Conservation (phyloP, 2,888 invertebrate genomes). For the Gerosis bhagava region DNA sequence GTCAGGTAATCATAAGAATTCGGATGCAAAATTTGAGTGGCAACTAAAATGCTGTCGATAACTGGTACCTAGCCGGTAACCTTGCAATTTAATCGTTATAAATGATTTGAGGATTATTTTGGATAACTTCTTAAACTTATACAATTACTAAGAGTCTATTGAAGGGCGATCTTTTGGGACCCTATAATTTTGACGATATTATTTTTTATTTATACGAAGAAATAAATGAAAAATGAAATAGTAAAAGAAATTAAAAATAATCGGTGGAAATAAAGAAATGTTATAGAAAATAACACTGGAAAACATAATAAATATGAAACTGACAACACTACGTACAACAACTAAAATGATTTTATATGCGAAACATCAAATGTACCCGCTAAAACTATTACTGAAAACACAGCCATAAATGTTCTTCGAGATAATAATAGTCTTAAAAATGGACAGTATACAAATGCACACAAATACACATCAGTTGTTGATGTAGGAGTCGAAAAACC, state of each 20-base stretch:
- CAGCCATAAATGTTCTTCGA: conserved; percentile 23
- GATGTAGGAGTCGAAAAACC: conserved; percentile 31
- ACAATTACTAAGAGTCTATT: no score
- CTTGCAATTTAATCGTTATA: no score
- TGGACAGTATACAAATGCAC: conserved; percentile 16
- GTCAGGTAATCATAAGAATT: no score
- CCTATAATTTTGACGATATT: no score
- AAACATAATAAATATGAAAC: conserved; percentile 13
- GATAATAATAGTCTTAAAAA: conserved; percentile 20
- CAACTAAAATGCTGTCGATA: no score
- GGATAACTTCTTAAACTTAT: no score
- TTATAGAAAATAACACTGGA: conserved; percentile 19
- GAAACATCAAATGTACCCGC: conserved; percentile 20
- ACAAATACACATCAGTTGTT: conserved; percentile 29
- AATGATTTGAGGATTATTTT: no score
- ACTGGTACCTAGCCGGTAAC: no score
- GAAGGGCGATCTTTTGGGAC: no score
- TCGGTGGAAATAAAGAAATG: conserved; percentile 21
- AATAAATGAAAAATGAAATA: conserved; percentile 2
- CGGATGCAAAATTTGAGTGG: no score
- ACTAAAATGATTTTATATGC: conserved; percentile 28
- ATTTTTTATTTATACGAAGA: no score
- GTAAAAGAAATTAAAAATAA: conserved; percentile 11
- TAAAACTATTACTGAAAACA: conserved; percentile 19
- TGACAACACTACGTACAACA: conserved; percentile 25